These are phyloP conservation scores for Aelia acuminata DNA, from an alignment of 2,888 invertebrate species.

Conservation along the genomic window DNA sequence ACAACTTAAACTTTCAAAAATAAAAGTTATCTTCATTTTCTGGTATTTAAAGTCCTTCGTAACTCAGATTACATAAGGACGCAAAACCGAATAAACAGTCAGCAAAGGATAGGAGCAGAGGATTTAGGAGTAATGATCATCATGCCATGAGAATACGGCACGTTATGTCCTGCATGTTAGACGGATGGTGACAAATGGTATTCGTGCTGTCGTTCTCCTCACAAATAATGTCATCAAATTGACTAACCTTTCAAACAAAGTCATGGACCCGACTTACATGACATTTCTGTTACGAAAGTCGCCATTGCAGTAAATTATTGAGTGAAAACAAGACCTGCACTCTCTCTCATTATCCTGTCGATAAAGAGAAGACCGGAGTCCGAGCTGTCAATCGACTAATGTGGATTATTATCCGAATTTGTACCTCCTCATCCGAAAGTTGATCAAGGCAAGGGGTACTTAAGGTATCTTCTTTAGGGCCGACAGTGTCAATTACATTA, in stretches of 20 bases:
- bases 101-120: too few relatives aligned
- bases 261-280: constrained; percentile 1
- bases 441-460: background rate
- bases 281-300: constrained; percentile 16
- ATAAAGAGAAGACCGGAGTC: background rate
- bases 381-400: background rate
- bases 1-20: too few relatives aligned
- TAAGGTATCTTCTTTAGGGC: too few relatives aligned
- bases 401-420: background rate
- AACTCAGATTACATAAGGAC: too few relatives aligned
- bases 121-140: too few relatives aligned
- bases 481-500: too few relatives aligned
- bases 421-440: background rate
- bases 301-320: background rate
- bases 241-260: constrained; percentile 1
- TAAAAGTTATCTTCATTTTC: too few relatives aligned
- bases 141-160: too few relatives aligned
- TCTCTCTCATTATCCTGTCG: constrained; percentile 1
- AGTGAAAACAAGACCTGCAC: constrained; percentile 25
- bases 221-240: background rate
- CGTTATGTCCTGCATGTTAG: too few relatives aligned
- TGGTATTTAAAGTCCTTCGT: too few relatives aligned
- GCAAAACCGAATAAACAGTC: too few relatives aligned
- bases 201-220: background rate
- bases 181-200: background rate